These are phyloP conservation scores for Phrixothrix hirtus DNA, from an alignment of 2,888 invertebrate species.

Conservation along the genomic window DNA sequence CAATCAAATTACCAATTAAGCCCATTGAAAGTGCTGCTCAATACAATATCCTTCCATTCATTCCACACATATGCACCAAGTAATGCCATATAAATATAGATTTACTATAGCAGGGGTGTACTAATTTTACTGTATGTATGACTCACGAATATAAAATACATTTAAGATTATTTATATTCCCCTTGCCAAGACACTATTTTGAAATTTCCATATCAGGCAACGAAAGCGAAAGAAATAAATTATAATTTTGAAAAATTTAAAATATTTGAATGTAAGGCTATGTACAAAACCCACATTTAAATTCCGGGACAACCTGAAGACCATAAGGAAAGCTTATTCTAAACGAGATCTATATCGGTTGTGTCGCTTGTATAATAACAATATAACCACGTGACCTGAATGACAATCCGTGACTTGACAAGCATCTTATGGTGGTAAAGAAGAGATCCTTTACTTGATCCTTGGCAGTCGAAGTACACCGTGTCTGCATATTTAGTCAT, in stretches of 20 bases:
- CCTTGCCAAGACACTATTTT: neutral
- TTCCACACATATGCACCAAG: conserved; percentile 20
- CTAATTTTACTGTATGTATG: conserved; percentile 29
- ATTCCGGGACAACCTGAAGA: conserved; percentile 23
- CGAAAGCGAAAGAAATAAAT: too few relatives aligned
- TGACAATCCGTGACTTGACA: conserved; percentile 47
- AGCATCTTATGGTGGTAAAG: conserved; percentile 40
- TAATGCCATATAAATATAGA: conserved; percentile 26
- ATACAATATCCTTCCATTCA: conserved; percentile 23
- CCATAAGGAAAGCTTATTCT: conserved; percentile 26
- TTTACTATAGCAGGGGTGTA: conserved; percentile 28
- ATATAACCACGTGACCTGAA: conserved; percentile 47
- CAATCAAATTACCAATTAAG: conserved; percentile 22
- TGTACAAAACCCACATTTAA: conserved; percentile 20
- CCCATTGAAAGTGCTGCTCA: conserved; percentile 6
- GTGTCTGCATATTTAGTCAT: conserved; percentile 10
- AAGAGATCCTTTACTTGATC: conserved; percentile 21
- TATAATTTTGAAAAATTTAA: too few relatives aligned
- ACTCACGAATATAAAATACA: conserved; percentile 23
- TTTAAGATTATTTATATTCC: conserved; percentile 10
- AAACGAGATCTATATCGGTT: conserved; percentile 30
- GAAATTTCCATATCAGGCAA: too few relatives aligned
- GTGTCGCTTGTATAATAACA: conserved; percentile 43
- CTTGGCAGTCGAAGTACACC: conserved; percentile 11
- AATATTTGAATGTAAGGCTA: too few relatives aligned